These are phyloP conservation scores for Melipona quadrifasciata DNA, from an alignment of 1,140 invertebrate species.

Conservation along the genomic window DNA sequence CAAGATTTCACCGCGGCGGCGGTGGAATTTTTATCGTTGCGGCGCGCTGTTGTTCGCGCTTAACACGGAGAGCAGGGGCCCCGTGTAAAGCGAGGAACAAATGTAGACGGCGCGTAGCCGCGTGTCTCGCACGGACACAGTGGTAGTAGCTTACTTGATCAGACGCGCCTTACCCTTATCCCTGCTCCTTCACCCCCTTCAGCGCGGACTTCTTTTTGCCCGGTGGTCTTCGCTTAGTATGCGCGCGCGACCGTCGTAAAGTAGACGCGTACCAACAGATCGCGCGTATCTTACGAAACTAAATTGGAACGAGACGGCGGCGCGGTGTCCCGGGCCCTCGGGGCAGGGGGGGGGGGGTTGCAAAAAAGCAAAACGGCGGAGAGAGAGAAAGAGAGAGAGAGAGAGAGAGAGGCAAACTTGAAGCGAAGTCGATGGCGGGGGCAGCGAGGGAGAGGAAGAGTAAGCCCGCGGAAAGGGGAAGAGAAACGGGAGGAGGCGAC, in stretches of 20 bases:
- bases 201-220: constrained; percentile 55
- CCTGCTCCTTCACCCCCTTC: not conserved
- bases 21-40: constrained; percentile 60
- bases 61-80: not conserved
- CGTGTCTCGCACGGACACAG: constrained; percentile 54
- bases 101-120: constrained; percentile 59
- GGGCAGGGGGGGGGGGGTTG: constrained; percentile 4
- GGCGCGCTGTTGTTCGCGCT: constrained; percentile 61
- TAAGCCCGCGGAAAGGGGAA: constrained; percentile 2
- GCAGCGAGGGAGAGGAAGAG: not conserved
- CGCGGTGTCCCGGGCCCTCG: not conserved
- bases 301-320: constrained; percentile 64
- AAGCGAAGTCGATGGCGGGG: too few relatives aligned
- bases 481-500: not conserved
- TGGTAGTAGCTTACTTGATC: constrained; percentile 66
- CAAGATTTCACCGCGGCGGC: constrained; percentile 25
- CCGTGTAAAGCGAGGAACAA: constrained; percentile 66
- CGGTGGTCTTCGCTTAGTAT: constrained; percentile 54
- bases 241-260: constrained; percentile 65
- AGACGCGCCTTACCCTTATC: constrained; percentile 56
- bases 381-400: constrained; percentile 13
- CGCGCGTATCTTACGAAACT: constrained; percentile 69
- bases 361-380: constrained; percentile 7
- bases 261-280: constrained; percentile 63
- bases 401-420: not conserved